Evolutionary conservation across 1,140 invertebrate genomes (phyloP), one percentile per base, ranked within the genome.

Genomic region (Drosophila lowei): DNA sequence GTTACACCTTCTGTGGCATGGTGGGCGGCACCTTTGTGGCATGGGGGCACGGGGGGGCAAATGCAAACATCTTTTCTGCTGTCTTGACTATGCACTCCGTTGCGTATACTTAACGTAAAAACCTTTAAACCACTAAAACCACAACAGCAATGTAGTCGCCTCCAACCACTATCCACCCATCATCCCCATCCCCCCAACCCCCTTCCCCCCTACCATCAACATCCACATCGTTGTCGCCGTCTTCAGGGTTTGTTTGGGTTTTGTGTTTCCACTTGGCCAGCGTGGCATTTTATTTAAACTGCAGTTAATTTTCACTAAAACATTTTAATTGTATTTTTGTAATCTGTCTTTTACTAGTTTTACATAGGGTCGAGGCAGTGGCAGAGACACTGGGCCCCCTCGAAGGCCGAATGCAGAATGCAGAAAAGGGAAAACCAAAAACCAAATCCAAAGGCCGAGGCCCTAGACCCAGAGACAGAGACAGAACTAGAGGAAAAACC

Each of bases 281-380:
- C 81, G 71, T 75, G 72, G 83, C 83, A 88, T 86, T 86, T 86
- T 88, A 86, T 86, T 86, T 86, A 86, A 86, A 88, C 83, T 86
- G 78, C 83, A 86, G 83, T 86, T 86, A 86, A 86, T 88, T 86
- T 88, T 70, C 78, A 83, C 83, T 86, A 83, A 88, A 86, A 88
- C 83, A 88, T 86, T 86, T 86, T 86, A 86, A 86, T 86, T 86
- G 83, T 86, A 86, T 86, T 86, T 86, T 67, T 88, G 83, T 80
- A 86, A 88, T 86, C 83, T 88, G 83, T 86, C 83, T 83, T 77
- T 65, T 34, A 83, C 78, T 76, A 88, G 81, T 85, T 86, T 70
- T 52, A 72, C 81, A 65, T 85, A 72, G 64, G 77, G 50, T 66
- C 55, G 59, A 25, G 23, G 46, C 16, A 43, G 34, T 4, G 34